Percentiles rank a stretch among this genome's conserved stretches.
These are phyloP conservation scores for Zootoca vivipara DNA, from an alignment of 2,113 vertebrate genomes.

Conservation along the genomic window DNA sequence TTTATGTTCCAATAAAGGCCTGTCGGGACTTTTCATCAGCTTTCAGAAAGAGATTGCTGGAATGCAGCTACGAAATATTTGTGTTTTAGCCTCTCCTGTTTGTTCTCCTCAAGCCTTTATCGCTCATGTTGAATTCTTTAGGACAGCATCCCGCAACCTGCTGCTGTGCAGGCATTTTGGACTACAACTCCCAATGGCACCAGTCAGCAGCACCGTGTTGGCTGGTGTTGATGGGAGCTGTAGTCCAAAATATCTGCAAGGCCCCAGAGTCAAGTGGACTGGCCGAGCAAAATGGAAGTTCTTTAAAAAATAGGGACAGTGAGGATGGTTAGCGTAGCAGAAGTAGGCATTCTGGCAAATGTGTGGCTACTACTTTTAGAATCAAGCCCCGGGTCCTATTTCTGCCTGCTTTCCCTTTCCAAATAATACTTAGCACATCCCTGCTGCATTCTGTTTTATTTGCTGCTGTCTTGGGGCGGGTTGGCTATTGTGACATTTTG, in stretches of 20 bases:
- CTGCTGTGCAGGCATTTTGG: background rate
- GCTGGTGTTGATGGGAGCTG: too few relatives aligned
- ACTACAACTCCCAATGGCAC: background rate
- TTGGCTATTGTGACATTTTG: background rate
- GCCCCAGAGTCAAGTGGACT: too few relatives aligned
- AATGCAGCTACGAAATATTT: constrained; percentile 61
- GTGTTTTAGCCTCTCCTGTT: constrained; percentile 52
- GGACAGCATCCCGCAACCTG: background rate
- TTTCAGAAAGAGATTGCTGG: constrained; percentile 59
- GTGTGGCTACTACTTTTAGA: background rate
- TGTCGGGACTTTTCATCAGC: constrained; percentile 67
- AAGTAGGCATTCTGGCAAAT: background rate
- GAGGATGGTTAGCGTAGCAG: background rate
- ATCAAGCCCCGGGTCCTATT: background rate
- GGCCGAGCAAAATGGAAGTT: constrained; percentile 49
- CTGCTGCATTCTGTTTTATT: background rate
- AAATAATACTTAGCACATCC: background rate
- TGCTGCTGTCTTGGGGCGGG: too few relatives aligned
- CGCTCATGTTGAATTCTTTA: background rate
- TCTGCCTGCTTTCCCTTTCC: too few relatives aligned
- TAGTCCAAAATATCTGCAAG: too few relatives aligned
- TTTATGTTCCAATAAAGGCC: constrained; percentile 72
- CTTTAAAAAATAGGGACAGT: constrained; percentile 11
- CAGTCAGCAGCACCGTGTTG: too few relatives aligned
- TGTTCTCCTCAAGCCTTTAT: constrained; percentile 10